These are phyloP conservation scores for Agrenia bidenticulata DNA, from an alignment of 2,888 invertebrate genomes.

Conservation along the genomic window DNA sequence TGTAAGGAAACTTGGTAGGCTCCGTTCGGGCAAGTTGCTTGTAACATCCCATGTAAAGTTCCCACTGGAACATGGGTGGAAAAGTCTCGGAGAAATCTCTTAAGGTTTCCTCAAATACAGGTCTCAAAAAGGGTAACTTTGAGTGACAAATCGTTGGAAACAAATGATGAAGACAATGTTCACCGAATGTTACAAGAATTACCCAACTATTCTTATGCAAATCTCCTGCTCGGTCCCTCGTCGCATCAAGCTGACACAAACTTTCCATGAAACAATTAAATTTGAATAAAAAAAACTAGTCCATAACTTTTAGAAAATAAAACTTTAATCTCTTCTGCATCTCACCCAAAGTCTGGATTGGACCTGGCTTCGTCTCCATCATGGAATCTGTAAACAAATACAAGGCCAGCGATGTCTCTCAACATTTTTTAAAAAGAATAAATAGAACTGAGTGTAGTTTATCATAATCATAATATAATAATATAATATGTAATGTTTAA, in stretches of 20 bases:
- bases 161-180: slow-evolving; percentile 68
- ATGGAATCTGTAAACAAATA: slow-evolving; percentile 43
- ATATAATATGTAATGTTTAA: no score
- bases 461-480: no score
- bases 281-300: no score
- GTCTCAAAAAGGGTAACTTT: slow-evolving; percentile 67
- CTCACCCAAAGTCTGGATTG: slow-evolving; percentile 53
- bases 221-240: slow-evolving; percentile 70
- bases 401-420: no score
- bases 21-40: slow-evolving; percentile 61
- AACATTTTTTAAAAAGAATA: no score
- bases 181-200: slow-evolving; percentile 65
- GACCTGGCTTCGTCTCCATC: slow-evolving; percentile 52
- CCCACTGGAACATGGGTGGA: slow-evolving; percentile 59
- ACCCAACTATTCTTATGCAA: slow-evolving; percentile 56
- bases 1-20: not conserved
- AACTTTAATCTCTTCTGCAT: no score
- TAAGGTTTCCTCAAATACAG: slow-evolving; percentile 65
- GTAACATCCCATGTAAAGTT: slow-evolving; percentile 69
- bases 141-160: slow-evolving; percentile 79
- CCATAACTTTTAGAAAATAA: no score
- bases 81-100: slow-evolving; percentile 64
- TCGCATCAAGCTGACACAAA: slow-evolving; percentile 71
- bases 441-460: no score
- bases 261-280: no score